Conservation (phyloP, 2,888 invertebrate genomes). For the Apodemia zela region DNA sequence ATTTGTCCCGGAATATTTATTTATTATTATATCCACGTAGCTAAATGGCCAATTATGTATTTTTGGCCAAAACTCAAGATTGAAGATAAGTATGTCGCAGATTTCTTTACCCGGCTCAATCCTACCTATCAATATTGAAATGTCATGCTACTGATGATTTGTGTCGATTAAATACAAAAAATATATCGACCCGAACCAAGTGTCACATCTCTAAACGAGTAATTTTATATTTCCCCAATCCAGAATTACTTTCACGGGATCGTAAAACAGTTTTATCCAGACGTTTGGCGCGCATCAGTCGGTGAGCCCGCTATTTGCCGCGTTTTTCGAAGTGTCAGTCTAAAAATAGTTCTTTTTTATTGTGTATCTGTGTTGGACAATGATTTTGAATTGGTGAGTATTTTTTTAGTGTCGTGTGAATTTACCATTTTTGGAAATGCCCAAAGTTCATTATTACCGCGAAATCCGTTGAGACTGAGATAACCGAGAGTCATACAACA, state of each 20-base stretch:
- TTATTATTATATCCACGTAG: no score
- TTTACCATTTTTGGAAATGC: not conserved
- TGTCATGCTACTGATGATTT: no score
- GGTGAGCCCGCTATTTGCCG: conserved; percentile 42
- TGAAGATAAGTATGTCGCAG: no score
- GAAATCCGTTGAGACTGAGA: no score
- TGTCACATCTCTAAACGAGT: conserved; percentile 41
- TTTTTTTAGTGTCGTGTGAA: conserved; percentile 20
- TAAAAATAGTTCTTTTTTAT: conserved; percentile 39
- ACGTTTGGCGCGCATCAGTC: conserved; percentile 46
- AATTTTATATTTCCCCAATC: conserved; percentile 69
- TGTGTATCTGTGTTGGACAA: conserved; percentile 45
- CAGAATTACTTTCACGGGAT: conserved; percentile 52
- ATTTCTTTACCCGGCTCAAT: no score
- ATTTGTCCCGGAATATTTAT: no score
- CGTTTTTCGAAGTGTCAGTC: conserved; percentile 31
- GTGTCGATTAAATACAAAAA: not conserved
- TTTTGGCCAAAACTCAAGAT: no score
- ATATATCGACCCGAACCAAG: conserved; percentile 10
- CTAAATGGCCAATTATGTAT: no score
- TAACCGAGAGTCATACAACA: no score
- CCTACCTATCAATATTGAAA: no score
- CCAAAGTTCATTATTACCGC: not conserved
- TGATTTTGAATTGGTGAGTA: conserved; percentile 70
- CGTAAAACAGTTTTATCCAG: conserved; percentile 45